Conservation (phyloP, 1,140 invertebrate species). For the Hyles euphorbiae region DNA sequence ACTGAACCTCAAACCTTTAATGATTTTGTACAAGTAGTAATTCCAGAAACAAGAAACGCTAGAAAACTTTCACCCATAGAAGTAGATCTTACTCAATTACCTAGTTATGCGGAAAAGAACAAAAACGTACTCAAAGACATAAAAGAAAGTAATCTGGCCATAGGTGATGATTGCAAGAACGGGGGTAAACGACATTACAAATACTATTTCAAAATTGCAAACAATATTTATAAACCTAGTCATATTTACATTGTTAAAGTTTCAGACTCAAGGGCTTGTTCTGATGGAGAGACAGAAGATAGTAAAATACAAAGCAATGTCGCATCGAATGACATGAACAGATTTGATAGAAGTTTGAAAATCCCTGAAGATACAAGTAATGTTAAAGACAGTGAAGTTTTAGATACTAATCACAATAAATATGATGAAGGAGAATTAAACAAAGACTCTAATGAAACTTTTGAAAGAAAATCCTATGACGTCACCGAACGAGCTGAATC, state of each 20-base stretch:
- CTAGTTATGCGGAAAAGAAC: no score
- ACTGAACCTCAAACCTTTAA: no score
- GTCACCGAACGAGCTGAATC: slow-evolving; percentile 17
- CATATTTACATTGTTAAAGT: slow-evolving; percentile 4
- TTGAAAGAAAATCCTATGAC: slow-evolving; percentile 14
- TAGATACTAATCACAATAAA: no score
- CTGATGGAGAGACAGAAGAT: background rate
- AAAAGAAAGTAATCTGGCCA: no score
- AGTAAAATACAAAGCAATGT: no score
- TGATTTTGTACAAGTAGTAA: slow-evolving; percentile 1
- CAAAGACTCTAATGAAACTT: background rate
- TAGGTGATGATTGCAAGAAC: background rate
- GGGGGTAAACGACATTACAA: background rate
- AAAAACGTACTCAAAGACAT: no score
- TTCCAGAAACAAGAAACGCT: background rate
- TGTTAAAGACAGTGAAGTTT: no score
- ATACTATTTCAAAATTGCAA: slow-evolving; percentile 8
- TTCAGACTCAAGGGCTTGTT: background rate
- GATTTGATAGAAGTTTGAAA: no score
- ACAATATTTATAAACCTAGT: slow-evolving; percentile 1
- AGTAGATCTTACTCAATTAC: no score
- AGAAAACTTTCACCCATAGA: background rate
- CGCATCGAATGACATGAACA: no score
- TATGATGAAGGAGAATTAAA: background rate
- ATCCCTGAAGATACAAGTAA: no score